Evolutionary conservation across 2,888 invertebrate species (phyloP), one percentile per base, ranked within the genome.

Genomic region (Caradrina clavipalpis): DNA sequence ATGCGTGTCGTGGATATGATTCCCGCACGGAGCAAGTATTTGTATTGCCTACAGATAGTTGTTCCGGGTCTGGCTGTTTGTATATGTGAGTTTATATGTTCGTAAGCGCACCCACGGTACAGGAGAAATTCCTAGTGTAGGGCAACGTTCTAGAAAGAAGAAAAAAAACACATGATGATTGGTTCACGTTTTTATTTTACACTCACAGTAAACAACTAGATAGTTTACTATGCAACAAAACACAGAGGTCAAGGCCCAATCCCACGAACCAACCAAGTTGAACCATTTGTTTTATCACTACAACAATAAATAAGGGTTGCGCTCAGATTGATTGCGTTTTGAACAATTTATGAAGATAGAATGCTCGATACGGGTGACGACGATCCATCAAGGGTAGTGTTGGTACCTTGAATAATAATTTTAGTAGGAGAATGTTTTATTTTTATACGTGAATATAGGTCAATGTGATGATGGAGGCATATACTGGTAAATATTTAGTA

Each of bases 321-420:
- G 54, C 54, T 50, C 45, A 81, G 81, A 87, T 81, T 86, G 83
- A 86, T 86, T 75, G 71, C 59, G 63, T 77, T 80, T 70, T 79
- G 78, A 81, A 71, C 77, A 81, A 81, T 86, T 87, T 87, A 85
- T 86, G 85, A 81, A 85, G 85, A 86, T 80, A 78, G 76, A 84
- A 73, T 51, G 65, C 59, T 60, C 63, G 71, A 76, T 78, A 81
- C 58, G 53, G 53, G 58, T 66, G 67, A 76, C 66, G 66, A 56
- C 69, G 21, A 82, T 82, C 69, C 59, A 80, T 82, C 82, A 77
- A 55, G 57, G n/a, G 13, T 39, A 53, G 51, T 61, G 61, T 54
- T 57, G 63, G 17, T 50, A 79, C 76, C 80, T 79, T 76, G 64
- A 68, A 78, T 76, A 80, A 80, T 76, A 80, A 76, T 65, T 76